Percentiles rank a stretch among this genome's conserved stretches.
These are phyloP conservation scores for Platysternon megacephalum DNA, from an alignment of 2,113 vertebrate species.

Conservation along the genomic window DNA sequence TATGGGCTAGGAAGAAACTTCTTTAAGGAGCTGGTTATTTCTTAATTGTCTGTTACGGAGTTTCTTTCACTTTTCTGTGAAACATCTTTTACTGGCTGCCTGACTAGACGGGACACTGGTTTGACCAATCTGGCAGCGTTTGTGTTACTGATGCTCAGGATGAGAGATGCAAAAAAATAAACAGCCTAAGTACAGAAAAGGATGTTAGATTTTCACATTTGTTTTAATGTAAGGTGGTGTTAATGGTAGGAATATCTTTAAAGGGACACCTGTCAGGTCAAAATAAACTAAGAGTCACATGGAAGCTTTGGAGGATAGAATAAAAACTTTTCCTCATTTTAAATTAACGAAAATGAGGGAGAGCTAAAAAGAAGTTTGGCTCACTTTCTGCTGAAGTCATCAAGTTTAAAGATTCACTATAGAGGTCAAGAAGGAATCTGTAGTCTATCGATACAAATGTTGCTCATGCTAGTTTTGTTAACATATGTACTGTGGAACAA, in stretches of 20 bases:
- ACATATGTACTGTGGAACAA: no score
- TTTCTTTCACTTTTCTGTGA: fast-evolving
- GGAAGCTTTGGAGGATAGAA: no score
- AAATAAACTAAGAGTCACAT: no score
- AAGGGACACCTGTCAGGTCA: background rate
- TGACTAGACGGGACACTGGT: background rate
- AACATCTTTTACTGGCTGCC: fast-evolving
- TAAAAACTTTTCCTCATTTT: no score
- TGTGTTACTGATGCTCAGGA: fast-evolving
- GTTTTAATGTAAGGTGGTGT: background rate
- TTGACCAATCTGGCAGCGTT: fast-evolving
- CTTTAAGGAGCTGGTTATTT: fast-evolving
- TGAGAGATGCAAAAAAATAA: fast-evolving
- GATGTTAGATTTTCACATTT: background rate
- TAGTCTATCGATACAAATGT: no score
- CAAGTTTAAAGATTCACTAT: background rate
- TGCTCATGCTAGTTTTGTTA: no score
- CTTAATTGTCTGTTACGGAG: fast-evolving
- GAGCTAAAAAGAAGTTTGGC: background rate
- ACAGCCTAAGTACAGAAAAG: fast-evolving
- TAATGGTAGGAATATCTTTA: fast-evolving
- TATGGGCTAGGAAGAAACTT: no score
- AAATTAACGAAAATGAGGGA: background rate
- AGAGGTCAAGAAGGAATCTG: background rate
- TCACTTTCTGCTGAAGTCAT: background rate